Percentiles rank a stretch among this genome's conserved stretches.
These are phyloP conservation scores for Nettapus auritus DNA, from an alignment of 2,113 vertebrate species.

Conservation along the genomic window DNA sequence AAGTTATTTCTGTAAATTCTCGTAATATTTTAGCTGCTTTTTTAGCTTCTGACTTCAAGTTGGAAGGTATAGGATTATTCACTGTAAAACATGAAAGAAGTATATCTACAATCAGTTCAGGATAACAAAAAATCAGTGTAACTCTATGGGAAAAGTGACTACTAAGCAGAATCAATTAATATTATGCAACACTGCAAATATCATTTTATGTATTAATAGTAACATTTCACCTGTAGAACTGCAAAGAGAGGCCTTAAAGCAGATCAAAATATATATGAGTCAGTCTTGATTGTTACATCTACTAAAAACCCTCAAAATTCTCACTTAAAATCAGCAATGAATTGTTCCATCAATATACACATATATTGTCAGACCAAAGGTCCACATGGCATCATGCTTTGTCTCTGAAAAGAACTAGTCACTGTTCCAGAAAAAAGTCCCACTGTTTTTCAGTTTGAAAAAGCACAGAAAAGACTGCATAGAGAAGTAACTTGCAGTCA, in stretches of 20 bases:
- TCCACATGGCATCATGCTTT: accelerated
- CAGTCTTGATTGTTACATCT: not conserved
- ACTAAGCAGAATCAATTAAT: not conserved
- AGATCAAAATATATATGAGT: not conserved
- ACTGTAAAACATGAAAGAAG: slow-evolving; percentile 78
- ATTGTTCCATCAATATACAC: not conserved
- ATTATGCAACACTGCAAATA: not conserved
- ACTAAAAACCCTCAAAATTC: not conserved
- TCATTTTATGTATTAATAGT: not conserved
- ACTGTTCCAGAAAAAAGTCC: not conserved
- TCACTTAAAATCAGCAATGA: not conserved
- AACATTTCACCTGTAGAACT: not conserved
- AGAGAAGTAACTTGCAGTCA: not conserved
- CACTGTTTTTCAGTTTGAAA: not conserved
- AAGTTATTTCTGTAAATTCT: slow-evolving; percentile 96
- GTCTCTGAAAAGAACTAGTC: not conserved
- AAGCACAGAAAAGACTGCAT: accelerated
- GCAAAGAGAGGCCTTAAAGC: not conserved
- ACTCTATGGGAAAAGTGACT: not conserved
- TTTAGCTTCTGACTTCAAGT: slow-evolving; percentile 93
- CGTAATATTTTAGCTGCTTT: slow-evolving; percentile 95
- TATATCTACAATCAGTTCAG: not conserved
- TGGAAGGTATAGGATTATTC: slow-evolving; percentile 96
- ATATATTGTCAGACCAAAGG: not conserved
- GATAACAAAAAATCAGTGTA: not conserved